Conservation (phyloP, 2,888 invertebrate species). For the Ctena decussata region DNA sequence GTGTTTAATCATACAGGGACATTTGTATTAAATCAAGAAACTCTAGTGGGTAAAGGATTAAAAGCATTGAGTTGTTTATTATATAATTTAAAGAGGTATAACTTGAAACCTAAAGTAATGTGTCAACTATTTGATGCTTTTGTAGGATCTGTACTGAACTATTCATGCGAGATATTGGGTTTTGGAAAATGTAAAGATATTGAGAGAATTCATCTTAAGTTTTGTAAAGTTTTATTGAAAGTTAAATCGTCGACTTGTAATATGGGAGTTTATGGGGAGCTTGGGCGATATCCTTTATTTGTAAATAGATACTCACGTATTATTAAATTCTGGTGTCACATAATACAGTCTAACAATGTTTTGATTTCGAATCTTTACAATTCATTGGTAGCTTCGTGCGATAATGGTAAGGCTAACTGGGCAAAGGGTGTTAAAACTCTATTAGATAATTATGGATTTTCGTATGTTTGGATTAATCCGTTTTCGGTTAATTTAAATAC, state of each 20-base stretch:
- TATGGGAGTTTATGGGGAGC: too few species aligned
- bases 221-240: too few species aligned
- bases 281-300: conserved; percentile 20
- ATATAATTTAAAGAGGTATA: not conserved
- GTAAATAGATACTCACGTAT: conserved; percentile 19
- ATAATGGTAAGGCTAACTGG: too few species aligned
- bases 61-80: conserved; percentile 24
- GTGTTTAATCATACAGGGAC: conserved; percentile 28
- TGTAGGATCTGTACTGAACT: conserved; percentile 25
- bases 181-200: conserved; percentile 11
- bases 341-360: not conserved
- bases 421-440: not conserved
- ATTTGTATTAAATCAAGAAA: conserved; percentile 5
- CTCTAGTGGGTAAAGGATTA: conserved; percentile 16
- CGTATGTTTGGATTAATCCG: too few species aligned
- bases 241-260: too few species aligned
- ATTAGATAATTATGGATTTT: conserved; percentile 17
- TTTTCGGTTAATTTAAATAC: too few species aligned
- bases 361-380: not conserved
- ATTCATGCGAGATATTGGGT: conserved; percentile 32
- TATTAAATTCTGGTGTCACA: conserved; percentile 24
- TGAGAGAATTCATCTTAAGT: conserved; percentile 34
- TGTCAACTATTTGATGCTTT: conserved; percentile 47
- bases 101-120: conserved; percentile 6
- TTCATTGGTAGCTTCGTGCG: not conserved